Evolutionary conservation across 2,113 vertebrate genomes (phyloP).

Genomic region (Cichladusa arquata): DNA sequence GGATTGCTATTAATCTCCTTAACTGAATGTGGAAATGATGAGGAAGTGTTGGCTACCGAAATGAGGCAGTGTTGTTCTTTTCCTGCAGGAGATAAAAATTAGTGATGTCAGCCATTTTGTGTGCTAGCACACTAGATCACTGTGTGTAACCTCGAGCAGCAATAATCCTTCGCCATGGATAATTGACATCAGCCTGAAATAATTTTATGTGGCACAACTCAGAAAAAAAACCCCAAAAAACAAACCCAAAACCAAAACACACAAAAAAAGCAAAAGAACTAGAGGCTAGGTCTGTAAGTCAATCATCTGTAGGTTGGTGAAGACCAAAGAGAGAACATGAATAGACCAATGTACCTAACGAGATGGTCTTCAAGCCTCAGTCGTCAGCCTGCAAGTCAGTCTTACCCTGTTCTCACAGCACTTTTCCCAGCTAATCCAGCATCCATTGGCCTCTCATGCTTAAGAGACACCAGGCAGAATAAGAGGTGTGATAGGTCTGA

Average conservation of each 20-base stretch:
- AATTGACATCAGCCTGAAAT: background rate
- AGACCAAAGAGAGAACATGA: background rate
- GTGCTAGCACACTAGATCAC: background rate
- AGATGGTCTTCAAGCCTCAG: background rate
- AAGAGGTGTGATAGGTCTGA: background rate
- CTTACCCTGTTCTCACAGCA: background rate
- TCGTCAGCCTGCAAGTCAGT: background rate
- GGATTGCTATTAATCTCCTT: background rate
- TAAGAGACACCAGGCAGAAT: background rate
- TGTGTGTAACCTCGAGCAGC: fast-evolving
- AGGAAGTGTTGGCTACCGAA: background rate
- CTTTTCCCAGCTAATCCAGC: background rate
- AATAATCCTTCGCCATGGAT: background rate
- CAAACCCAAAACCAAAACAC: background rate
- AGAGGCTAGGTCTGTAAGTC: background rate
- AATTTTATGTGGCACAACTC: background rate
- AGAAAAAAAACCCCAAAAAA: too few species aligned
- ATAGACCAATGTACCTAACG: background rate
- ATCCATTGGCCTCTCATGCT: fast-evolving
- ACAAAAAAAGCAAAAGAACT: background rate
- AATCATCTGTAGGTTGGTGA: background rate
- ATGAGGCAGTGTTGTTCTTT: background rate
- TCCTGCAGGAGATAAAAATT: background rate
- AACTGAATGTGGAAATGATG: background rate
- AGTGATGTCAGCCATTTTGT: constrained; percentile 14